phyloP scores from a whole-genome alignment of 2,113 vertebrate species.

The Xiphorhynchus elegans region DNA sequence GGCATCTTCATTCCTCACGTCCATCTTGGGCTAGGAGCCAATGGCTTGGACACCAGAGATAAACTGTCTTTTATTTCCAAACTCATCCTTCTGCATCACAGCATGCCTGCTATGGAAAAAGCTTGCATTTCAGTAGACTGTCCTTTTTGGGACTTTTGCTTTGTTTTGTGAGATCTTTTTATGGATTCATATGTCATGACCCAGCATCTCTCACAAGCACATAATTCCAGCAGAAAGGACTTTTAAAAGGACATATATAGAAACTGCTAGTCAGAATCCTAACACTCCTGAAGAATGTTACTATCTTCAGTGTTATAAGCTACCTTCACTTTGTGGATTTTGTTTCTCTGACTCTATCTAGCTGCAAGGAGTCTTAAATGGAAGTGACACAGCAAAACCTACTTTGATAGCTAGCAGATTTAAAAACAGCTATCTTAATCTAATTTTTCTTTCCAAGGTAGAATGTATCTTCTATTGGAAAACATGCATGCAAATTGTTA shows the following conservation, averaged over 20 bases:
- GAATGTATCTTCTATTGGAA: constrained; percentile 19
- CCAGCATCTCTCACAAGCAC: not conserved
- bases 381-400: not conserved
- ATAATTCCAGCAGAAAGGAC: not conserved
- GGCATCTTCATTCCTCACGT: not conserved
- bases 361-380: constrained; percentile 18
- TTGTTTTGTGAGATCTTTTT: not conserved
- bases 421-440: not conserved
- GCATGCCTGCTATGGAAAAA: not conserved
- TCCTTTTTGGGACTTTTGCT: not conserved
- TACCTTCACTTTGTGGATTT: constrained; percentile 1
- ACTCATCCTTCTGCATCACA: not conserved
- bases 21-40: not conserved
- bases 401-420: not conserved
- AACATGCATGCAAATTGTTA: not conserved
- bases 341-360: not conserved
- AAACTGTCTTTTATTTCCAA: not conserved
- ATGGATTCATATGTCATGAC: not conserved
- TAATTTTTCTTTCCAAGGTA: constrained; percentile 6
- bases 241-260: not conserved
- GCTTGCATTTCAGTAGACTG: not conserved
- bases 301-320: not conserved
- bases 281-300: not conserved
- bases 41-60: not conserved
- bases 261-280: not conserved